Evolutionary conservation across 1,140 invertebrate species (phyloP), one percentile per base, ranked within the genome.

Genomic region (Trachymyrmex cornetzi): DNA sequence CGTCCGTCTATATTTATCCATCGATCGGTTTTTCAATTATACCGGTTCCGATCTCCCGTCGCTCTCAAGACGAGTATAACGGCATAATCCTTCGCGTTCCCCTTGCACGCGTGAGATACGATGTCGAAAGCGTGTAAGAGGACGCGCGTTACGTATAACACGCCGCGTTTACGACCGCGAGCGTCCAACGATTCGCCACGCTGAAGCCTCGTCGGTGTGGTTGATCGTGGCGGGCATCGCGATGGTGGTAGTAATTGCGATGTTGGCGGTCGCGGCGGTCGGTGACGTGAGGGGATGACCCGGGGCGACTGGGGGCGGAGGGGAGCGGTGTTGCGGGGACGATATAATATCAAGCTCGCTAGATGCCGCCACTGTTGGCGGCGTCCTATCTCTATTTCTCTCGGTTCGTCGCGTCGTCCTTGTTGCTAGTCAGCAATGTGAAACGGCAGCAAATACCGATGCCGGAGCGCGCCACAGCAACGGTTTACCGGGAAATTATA

Each of bases 351-450:
- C 77, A 88, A 91, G 75, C 77, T 84, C 79, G 66, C 75, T 87
- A 85, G 90, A 85, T 81, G 90, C 86, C 93, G 92, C 91, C 87
- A 90, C 87, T 64, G 91, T 89, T 86, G 91, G 93, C 93, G 93
- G 93, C 93, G 93, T 94, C 93, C 93, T 93, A 92, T 93, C 91
- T 91, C 92, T 88, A 79, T 93, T 92, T 92, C 92, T 85, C 71
- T 93, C 79, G 86, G 38, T 48, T 80, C 69, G 48, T 71, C 72
- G n/a, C 71, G 69, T 66, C 55, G 55, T 88, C 89, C 57, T 86
- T 89, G 75, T 90, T 59, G 69, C 24, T 61, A 66, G 12, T 22
- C 64, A 61, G 67, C 80, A 82, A 82, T 82, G 27, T 86, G 57
- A 72, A 88, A 85, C 77, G 77, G 79, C 75, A 89, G 79, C 87